These are phyloP conservation scores for Dermolepida albohirtum DNA, from an alignment of 2,888 invertebrate species.

Conservation along the genomic window DNA sequence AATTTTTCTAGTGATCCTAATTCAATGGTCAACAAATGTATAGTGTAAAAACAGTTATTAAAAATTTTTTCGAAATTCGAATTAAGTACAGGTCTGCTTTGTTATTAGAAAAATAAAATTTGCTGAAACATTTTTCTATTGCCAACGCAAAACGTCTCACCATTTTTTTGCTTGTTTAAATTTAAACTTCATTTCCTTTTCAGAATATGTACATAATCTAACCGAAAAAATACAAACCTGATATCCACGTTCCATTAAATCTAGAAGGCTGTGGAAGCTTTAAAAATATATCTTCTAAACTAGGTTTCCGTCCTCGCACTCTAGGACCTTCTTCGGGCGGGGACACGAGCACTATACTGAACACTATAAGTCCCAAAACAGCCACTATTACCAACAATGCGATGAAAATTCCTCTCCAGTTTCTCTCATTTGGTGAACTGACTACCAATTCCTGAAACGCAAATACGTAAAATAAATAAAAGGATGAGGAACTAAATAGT, in stretches of 20 bases:
- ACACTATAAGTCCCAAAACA: constrained; percentile 88
- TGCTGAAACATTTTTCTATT: no score
- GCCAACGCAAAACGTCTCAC: no score
- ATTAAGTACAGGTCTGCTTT: no score
- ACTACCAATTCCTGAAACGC: constrained; percentile 87
- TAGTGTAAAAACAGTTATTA: no score
- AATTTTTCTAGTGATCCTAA: no score
- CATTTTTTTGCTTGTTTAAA: no score
- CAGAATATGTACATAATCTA: no score
- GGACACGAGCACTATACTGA: constrained; percentile 91
- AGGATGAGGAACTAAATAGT: background rate
- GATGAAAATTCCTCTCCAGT: constrained; percentile 95
- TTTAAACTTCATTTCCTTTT: no score
- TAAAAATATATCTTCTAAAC: constrained; percentile 75
- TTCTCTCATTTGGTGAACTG: constrained; percentile 86
- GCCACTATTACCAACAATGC: constrained; percentile 90
- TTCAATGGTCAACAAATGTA: no score
- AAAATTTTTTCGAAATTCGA: no score
- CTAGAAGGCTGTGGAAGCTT: constrained; percentile 66
- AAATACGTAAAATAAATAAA: constrained; percentile 38
- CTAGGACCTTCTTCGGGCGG: constrained; percentile 80
- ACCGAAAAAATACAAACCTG: constrained; percentile 67
- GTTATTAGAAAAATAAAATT: no score
- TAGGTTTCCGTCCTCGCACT: constrained; percentile 75
- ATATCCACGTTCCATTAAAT: constrained; percentile 84